Evolutionary conservation across 2,888 invertebrate genomes (phyloP).

Genomic region (Oscheius sp.): DNA sequence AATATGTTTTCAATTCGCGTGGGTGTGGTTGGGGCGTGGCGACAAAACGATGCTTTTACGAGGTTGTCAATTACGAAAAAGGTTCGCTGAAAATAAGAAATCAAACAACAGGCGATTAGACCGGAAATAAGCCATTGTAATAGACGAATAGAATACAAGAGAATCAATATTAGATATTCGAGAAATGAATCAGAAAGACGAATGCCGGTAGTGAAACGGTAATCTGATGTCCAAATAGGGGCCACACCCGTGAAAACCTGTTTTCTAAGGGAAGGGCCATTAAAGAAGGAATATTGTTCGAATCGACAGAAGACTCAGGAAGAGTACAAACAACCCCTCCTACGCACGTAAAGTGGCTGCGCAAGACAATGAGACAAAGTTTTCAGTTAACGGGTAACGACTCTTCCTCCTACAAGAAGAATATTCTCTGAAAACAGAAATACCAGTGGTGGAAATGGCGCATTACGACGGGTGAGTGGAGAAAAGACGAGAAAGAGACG

Average conservation of each 20-base stretch:
- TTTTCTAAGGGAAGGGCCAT: not conserved
- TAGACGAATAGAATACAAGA: not conserved
- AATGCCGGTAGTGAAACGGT: constrained; percentile 14
- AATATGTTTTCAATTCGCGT: no score
- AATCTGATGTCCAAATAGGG: constrained; percentile 14
- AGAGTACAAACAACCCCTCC: constrained; percentile 11
- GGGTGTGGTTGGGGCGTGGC: not conserved
- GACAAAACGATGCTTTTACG: not conserved
- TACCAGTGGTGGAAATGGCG: no score
- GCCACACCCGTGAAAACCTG: constrained; percentile 15
- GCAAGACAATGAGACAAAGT: not conserved
- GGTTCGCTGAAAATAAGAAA: not conserved
- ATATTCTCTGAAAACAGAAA: not conserved
- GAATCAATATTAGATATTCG: not conserved
- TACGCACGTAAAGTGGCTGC: constrained; percentile 18
- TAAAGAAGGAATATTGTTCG: constrained; percentile 12
- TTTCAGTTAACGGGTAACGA: not conserved
- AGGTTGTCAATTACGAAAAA: not conserved
- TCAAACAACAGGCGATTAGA: not conserved
- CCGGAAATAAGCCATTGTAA: constrained; percentile 8
- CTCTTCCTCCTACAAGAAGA: not conserved
- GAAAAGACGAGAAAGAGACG: not conserved
- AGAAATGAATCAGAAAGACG: not conserved
- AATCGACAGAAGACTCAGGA: constrained; percentile 9
- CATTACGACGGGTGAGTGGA: no score